These are phyloP conservation scores for Muscidifurax raptorellus DNA, from an alignment of 1,140 invertebrate species.

Conservation along the genomic window DNA sequence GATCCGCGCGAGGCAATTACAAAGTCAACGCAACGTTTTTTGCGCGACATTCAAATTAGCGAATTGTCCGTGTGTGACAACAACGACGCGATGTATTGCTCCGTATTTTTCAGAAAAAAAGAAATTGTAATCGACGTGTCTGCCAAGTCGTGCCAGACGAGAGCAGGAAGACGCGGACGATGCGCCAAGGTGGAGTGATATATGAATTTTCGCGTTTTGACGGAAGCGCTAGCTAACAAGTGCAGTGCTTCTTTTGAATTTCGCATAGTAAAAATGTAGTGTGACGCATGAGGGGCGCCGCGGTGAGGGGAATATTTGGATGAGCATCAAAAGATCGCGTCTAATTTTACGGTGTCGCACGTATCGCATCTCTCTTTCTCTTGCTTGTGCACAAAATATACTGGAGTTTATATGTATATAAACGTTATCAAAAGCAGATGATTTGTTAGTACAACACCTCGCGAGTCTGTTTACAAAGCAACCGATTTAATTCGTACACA, in stretches of 20 bases:
- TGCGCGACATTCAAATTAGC: background rate
- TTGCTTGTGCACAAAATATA: no score
- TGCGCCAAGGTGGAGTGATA: background rate
- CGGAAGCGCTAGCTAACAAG: background rate
- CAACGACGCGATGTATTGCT: no score
- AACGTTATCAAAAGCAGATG: no score
- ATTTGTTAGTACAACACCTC: no score
- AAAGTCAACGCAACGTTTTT: background rate
- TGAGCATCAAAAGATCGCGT: background rate
- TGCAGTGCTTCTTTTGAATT: background rate
- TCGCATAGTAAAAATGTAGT: background rate
- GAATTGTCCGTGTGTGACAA: background rate
- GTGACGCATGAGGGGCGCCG: background rate
- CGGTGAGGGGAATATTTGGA: background rate
- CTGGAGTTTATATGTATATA: no score
- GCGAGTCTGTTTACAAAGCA: no score
- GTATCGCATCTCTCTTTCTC: no score
- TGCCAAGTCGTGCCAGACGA: constrained; percentile 13
- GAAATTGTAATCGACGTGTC: constrained; percentile 7
- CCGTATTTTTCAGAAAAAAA: background rate
- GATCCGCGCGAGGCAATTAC: background rate
- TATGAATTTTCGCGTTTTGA: constrained; percentile 9
- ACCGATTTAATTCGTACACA: no score
- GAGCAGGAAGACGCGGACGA: background rate
- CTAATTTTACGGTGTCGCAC: constrained; percentile 19